Base-by-base conservation (phyloP, 1,140 invertebrate genomes). In the Cryptotermes secundus region DNA sequence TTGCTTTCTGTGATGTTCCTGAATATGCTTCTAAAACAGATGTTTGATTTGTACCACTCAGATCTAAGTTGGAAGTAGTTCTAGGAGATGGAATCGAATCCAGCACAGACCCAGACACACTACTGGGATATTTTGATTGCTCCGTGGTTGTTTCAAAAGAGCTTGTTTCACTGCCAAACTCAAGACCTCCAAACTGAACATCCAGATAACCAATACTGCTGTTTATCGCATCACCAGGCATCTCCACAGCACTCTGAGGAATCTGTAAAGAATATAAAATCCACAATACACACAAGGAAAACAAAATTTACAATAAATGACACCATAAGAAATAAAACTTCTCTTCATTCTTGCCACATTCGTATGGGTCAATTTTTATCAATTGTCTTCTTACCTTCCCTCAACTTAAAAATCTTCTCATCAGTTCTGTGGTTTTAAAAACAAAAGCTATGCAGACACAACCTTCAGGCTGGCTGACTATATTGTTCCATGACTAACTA, bases 101-200 rank as follows among this genome's bases (percentile, higher is more conserved):
- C 34, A 84, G 84, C 31, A 84, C 84, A 31, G 80, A 59, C 10
- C 59, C 83, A 22, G 83, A 83, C 59, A 53, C 49, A 83, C 31
- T 83, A 45, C n/a, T 82, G n/a, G 80, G 81, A 82, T 36, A 84
- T 42, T 84, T 84, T 31, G 84, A 65, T 35, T 35, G 84, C n/a
- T 84, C 80, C 26, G 84, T 24, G 10, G 80, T 31, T 34, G 84
- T n/a, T 34, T 84, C 84, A 42, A 84, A 84, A n/a, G 80, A 59
- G 34, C 84, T 82, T 42, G 91, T 89, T 86, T 94, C 94, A 85
- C 92, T 91, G 81, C 96, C 95, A 88, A 97, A 96, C 87, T 98
- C 97, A 86, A 98, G 90, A 31, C 94, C 96, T 83, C 97, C 97
- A 90, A 99, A 98, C 90, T 98, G 97, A 81, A 98, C 96, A 91